Percentiles rank a stretch among this genome's conserved stretches.
These are phyloP conservation scores for Coenonympha arcania DNA, from an alignment of 2,888 invertebrate genomes.

Conservation along the genomic window DNA sequence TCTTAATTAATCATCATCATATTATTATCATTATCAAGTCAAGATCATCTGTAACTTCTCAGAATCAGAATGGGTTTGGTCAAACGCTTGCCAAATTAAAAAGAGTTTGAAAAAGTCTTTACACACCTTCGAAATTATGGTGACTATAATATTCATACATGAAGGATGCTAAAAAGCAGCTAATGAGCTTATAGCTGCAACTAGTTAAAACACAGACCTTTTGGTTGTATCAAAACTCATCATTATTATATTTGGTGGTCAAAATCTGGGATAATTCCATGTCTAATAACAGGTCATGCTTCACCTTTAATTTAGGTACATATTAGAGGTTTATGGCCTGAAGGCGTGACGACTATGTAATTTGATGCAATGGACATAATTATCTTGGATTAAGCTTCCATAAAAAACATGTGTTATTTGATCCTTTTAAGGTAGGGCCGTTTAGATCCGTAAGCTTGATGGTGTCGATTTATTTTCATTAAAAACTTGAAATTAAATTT, in stretches of 20 bases:
- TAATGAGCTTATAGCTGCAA: too few relatives aligned
- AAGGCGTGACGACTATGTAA: conserved; percentile 4
- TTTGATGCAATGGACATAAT: conserved; percentile 9
- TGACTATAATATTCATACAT: too few relatives aligned
- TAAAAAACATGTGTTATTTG: conserved; percentile 4
- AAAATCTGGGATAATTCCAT: background rate
- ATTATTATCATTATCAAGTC: too few relatives aligned
- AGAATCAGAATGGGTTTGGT: too few relatives aligned
- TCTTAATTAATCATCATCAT: too few relatives aligned
- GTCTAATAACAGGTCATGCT: conserved; percentile 6
- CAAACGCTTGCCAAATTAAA: too few relatives aligned
- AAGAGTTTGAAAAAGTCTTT: too few relatives aligned
- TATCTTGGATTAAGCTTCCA: conserved; percentile 9
- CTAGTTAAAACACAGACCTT: too few relatives aligned
- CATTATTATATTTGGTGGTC: background rate
- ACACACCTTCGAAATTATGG: too few relatives aligned
- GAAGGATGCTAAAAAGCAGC: too few relatives aligned
- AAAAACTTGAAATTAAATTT: background rate
- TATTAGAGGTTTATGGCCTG: conserved; percentile 15
- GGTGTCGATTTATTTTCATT: background rate
- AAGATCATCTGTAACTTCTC: too few relatives aligned
- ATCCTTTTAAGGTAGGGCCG: conserved; percentile 1
- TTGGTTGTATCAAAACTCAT: background rate
- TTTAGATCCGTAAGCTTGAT: conserved; percentile 6
- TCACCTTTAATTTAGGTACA: conserved; percentile 14